Evolutionary conservation across 2,113 vertebrate genomes (phyloP), one percentile per base, ranked within the genome.

Genomic region (Perognathus longimembris): DNA sequence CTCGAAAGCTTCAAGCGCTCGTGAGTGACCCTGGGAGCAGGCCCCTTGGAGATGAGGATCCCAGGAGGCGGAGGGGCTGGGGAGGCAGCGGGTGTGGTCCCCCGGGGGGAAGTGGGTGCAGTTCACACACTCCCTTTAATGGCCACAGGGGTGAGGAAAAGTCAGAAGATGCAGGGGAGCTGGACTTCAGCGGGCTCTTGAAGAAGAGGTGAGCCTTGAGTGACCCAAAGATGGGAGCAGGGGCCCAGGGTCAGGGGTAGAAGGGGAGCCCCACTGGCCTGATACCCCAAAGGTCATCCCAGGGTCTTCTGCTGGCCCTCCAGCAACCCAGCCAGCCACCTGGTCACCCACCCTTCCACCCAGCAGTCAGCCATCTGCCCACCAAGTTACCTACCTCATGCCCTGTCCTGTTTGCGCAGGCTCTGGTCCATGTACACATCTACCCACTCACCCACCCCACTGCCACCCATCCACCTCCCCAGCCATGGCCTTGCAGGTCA

Each of bases 141-240:
- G 85, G 59, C 64, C 20, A 1, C 94, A 99, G 99, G 14, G 98
- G 98, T 2, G 98, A 98, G 1, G 98, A 90, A 57, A 98, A 96
- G 71, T 96, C 97, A 0, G 98, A 99, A 3, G 96, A 97, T 2
- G 98, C 97, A 0, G 99, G 99, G 0, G 99, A 99, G 15, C 98
- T 99, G 64, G 99, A 99, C 94, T 99, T 99, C 97, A 99, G 99
- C 0, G 95, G 95, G 10, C 97, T 99, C 74, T 98, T 99, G n/a
- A 99, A 99, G 95, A 99, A 99, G 98, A 98, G 99, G 99, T 99
- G 94, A 84, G 97, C 6, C 8, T 28, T 7, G 0, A 17, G 32
- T 11, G 45, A 70, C 30, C 6, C 0, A 28, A 28, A 61, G 45
- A 38, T 17, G 64, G 40, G 26, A 54, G 21, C 3, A 34, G 28